Percentiles rank a stretch among this genome's conserved stretches.
Conservation (phyloP, 2,113 vertebrate species). For the Phalacrocorax aristotelis region DNA sequence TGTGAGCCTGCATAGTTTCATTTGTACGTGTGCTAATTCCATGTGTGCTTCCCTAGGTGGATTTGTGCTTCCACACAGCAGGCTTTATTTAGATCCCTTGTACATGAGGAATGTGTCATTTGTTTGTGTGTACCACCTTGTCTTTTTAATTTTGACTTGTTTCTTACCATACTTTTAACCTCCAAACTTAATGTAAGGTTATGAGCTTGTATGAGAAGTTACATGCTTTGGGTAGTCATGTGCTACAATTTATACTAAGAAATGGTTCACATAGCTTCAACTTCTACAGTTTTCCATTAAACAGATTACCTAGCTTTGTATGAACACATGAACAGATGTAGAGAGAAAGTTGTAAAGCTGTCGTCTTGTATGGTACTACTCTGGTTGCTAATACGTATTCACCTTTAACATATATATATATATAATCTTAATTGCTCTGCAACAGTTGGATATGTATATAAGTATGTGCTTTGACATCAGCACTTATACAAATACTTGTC, state of each 20-base stretch:
- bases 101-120: background rate
- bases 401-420: background rate
- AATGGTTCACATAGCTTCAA: background rate
- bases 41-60: background rate
- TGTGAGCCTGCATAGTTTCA: background rate
- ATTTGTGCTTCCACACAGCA: background rate
- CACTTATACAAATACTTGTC: background rate
- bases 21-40: background rate
- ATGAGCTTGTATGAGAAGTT: background rate
- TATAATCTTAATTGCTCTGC: background rate
- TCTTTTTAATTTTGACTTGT: background rate
- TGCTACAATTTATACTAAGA: background rate
- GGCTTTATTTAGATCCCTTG: background rate
- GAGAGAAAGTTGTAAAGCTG: background rate
- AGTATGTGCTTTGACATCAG: background rate
- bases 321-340: background rate
- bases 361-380: background rate
- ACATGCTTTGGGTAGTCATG: background rate
- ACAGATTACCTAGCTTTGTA: background rate
- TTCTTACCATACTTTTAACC: background rate
- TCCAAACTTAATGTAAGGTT: background rate
- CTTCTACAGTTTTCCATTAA: background rate
- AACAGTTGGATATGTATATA: background rate
- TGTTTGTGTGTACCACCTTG: background rate
- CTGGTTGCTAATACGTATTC: background rate